phyloP scores from a whole-genome alignment of 1,140 invertebrate genomes.

The Drosophila malerkotliana region DNA sequence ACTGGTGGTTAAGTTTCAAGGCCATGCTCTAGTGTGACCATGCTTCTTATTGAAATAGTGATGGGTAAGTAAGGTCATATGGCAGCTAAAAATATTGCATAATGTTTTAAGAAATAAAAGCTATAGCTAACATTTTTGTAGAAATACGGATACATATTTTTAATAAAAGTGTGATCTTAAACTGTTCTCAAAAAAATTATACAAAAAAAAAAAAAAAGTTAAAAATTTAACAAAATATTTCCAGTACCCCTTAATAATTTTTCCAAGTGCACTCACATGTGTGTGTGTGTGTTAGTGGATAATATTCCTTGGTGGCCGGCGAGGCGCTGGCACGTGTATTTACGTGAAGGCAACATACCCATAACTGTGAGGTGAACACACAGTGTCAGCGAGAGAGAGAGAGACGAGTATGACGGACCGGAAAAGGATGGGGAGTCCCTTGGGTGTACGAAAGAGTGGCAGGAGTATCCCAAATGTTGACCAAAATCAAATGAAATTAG shows the following conservation, averaged over 20 bases:
- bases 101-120: too few relatives aligned
- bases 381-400: too few relatives aligned
- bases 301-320: slow-evolving; percentile 52
- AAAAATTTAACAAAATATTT: too few relatives aligned
- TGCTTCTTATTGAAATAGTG: too few relatives aligned
- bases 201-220: too few relatives aligned
- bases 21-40: too few relatives aligned
- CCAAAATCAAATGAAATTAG: slow-evolving; percentile 63
- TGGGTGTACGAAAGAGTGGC: background rate
- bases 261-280: slow-evolving; percentile 6
- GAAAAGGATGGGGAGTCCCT: background rate
- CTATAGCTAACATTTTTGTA: too few relatives aligned
- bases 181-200: too few relatives aligned
- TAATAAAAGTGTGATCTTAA: too few relatives aligned
- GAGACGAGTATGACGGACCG: background rate
- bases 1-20: background rate
- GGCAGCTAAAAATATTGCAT: too few relatives aligned
- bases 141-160: too few relatives aligned
- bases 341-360: slow-evolving; percentile 54
- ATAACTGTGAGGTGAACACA: slow-evolving; percentile 25
- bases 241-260: background rate
- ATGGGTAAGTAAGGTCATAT: too few relatives aligned
- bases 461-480: slow-evolving; percentile 40
- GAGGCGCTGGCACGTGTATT: slow-evolving; percentile 63
- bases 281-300: slow-evolving; percentile 22